Percentiles rank a stretch among this genome's conserved stretches.
phyloP scores from a whole-genome alignment of 2,113 vertebrate species.

The Beaufortia kweichowensis region DNA sequence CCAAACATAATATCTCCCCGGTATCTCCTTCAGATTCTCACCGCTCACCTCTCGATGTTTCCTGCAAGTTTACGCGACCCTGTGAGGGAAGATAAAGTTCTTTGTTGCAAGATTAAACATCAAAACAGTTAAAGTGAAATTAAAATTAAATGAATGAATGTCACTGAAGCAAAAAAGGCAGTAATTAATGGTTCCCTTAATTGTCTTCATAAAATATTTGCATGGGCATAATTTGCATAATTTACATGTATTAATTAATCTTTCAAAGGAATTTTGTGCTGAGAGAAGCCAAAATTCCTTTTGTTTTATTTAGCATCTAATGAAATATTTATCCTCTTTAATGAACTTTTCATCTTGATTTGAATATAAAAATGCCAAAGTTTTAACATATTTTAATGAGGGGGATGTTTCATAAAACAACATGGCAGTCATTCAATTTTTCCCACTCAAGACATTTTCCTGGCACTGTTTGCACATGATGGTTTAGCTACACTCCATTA shows the following conservation, averaged over 20 bases:
- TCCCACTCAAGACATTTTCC: conserved; percentile 31
- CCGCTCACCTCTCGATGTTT: conserved; percentile 86
- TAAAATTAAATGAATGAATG: conserved; percentile 99
- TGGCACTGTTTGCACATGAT: conserved; percentile 51
- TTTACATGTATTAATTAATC: conserved; percentile 99
- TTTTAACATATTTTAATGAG: conserved; percentile 86
- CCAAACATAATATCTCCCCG: conserved; percentile 79
- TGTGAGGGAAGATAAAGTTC: conserved; percentile 95
- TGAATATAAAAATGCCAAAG: conserved; percentile 96
- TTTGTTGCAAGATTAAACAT: conserved; percentile 99
- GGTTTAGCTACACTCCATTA: conserved; percentile 42
- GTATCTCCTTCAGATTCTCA: conserved; percentile 82
- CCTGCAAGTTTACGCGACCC: conserved; percentile 96
- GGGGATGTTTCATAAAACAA: conserved; percentile 62
- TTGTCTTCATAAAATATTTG: conserved; percentile 99
- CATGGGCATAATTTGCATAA: conserved; percentile 99
- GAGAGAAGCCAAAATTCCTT: conserved; percentile 99
- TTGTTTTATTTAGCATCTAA: conserved; percentile 99
- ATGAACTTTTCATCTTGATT: conserved; percentile 99
- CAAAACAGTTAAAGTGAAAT: conserved; percentile 99
- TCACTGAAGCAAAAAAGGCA: conserved; percentile 99
- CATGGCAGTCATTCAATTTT: conserved; percentile 59
- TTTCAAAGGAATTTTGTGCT: conserved; percentile 99
- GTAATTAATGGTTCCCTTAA: conserved; percentile 99
- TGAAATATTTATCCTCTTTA: conserved; percentile 99